Percentiles rank a stretch among this genome's conserved stretches.
phyloP scores from a whole-genome alignment of 2,797 vertebrate genomes.

The Lepidocolaptes lacrymiger region DNA sequence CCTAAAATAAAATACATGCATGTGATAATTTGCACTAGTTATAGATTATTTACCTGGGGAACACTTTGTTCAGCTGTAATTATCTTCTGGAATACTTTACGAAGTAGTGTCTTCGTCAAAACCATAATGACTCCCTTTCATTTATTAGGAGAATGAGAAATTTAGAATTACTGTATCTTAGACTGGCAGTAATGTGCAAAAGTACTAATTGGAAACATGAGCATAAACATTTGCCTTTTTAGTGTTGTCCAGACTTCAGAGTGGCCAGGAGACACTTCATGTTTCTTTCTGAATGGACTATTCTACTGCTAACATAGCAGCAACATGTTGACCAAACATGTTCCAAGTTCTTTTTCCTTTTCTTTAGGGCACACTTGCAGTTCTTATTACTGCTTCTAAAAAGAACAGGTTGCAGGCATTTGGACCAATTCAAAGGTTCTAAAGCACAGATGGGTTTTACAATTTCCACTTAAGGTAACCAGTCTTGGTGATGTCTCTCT shows the following conservation, averaged over 20 bases:
- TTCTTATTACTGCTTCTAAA: not conserved
- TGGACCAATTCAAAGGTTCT: not conserved
- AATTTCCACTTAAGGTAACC: not conserved
- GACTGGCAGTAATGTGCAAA: not conserved
- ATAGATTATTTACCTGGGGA: conserved; percentile 32
- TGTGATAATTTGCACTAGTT: conserved; percentile 47
- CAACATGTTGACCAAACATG: not conserved
- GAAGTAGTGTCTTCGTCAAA: not conserved
- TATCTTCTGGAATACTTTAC: conserved; percentile 31
- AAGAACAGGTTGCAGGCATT: not conserved
- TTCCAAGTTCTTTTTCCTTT: not conserved
- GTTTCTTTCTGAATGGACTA: not conserved
- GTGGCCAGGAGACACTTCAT: not conserved
- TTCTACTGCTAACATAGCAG: not conserved
- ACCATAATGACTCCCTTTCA: not conserved
- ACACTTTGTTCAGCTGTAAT: conserved; percentile 44
- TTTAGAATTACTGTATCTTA: not conserved
- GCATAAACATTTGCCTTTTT: not conserved
- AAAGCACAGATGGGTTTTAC: not conserved
- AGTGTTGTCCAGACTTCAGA: not conserved
- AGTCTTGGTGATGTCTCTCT: not conserved
- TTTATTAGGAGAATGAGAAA: not conserved
- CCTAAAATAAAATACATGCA: conserved; percentile 50
- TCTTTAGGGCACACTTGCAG: not conserved
- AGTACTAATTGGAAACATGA: not conserved